Evolutionary conservation across 2,113 vertebrate species (phyloP), one percentile per base, ranked within the genome.

Genomic region (Pelecanus crispus): DNA sequence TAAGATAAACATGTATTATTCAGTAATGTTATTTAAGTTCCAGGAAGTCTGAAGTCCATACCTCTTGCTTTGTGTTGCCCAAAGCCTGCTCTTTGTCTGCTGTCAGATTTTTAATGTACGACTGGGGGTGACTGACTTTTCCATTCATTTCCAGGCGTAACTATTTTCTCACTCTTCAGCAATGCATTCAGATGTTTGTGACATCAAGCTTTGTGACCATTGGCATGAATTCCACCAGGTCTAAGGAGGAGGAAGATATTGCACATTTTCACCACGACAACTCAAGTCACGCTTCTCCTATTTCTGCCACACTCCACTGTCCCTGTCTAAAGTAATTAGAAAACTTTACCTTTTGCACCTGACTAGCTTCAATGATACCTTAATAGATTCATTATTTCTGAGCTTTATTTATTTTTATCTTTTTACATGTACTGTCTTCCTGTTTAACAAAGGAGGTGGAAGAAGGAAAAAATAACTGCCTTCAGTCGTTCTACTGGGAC

Each of bases 1-100:
- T 85, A 71, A 94, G 77, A 93, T 89, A 94, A 96, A 95, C 70
- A 92, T 22, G 52, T 65, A 68, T 89, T 96, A 91, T 94, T 96
- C 81, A 72, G 34, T 62, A 79, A 93, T n/a, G 36, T 84, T 79
- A 85, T 87, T 92, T 91, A 74, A 91, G 91, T 91, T 94, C 81
- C 65, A 67, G 70, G 71, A 92, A 85, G 65, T 70, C 86, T 96
- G 92, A 68, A 72, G 83, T 65, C 77, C 52, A 7, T 86, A 65
- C 53, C n/a, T 96, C 79, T 90, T 49, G 24, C 49, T 94, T 62
- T 92, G 90, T 89, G 65, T 58, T 12, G 1, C 58, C 36, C 49
- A 34, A 72, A 94, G 85, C 28, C 90, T 95, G 88, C 26, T 93
- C 86, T 93, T 94, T 70, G 40, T 93, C 80, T 94, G 53, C 86